Evolutionary conservation across 2,888 invertebrate species (phyloP), one percentile per base, ranked within the genome.

Genomic region (Polyommatus iphigenia): DNA sequence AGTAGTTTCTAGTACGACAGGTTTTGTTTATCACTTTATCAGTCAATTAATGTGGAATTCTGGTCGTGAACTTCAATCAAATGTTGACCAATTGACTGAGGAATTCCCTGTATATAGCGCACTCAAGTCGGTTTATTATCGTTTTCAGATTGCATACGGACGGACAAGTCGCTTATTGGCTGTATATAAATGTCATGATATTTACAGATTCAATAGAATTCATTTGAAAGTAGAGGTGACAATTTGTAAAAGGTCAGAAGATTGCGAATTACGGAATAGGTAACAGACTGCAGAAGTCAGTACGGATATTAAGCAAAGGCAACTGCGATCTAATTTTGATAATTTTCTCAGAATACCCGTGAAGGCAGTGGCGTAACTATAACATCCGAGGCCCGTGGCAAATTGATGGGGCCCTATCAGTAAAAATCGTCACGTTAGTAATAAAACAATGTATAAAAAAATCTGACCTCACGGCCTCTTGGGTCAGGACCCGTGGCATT

Each of bases 141-240:
- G 67, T 67, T 29, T 67, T 32, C 29, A 32, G 67, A 67, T 67
- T 29, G 67, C 67, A 67, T 32, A 67, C 67, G 18, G 5, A 29
- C 29, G 7, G 67, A 67, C 67, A 67, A 67, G 62, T 20, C 10
- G 67, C 29, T 32, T 67, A 32, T 6, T 32, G 24, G 29, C 62
- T 67, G 29, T 67, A 67, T 67, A 15, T 1, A 67, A 67, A 67
- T 67, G 67, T 32, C 67, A 67, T 67, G 67, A 67, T 67, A 13
- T 67, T 67, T 32, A 67, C 32, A 67, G 6, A 67, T 67, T 67
- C 67, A 67, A 67, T 67, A 67, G 62, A 67, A 67, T 67, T 67
- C 24, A 5, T 32, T 62, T 62, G 29, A 32, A 67, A 67, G 67
- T 67, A 18, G 29, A 67, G 67, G 67, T 18, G 67, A 67, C 67